A percentile compares a stretch with the other conserved stretches of the same genome.
Conservation (phyloP, 1,140 invertebrate genomes). For the Leptonema lineaticorne region DNA sequence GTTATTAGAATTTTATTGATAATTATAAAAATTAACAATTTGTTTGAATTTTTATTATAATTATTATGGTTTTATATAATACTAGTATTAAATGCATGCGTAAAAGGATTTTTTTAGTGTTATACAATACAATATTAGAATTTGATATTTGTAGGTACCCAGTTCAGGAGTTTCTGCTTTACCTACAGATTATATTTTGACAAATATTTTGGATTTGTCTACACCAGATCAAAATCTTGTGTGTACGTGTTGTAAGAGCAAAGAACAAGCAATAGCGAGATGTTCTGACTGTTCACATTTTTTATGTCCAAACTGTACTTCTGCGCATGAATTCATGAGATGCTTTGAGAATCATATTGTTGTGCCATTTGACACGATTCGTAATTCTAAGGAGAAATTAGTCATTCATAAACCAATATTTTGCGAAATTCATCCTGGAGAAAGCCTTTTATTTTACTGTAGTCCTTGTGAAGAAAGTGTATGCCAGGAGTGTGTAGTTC, state of each 20-base stretch:
- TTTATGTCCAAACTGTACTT: conserved; percentile 89
- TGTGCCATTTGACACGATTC: conserved; percentile 82
- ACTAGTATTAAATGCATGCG: no score
- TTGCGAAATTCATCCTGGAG: conserved; percentile 73
- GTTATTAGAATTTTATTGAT: not conserved
- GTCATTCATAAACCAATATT: conserved; percentile 81
- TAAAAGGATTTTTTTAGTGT: not conserved
- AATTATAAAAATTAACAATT: not conserved
- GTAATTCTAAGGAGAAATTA: conserved; percentile 69
- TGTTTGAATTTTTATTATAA: not conserved
- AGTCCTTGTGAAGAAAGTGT: conserved; percentile 79
- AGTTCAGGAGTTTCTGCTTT: conserved; percentile 72
- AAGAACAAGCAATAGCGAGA: conserved; percentile 85
- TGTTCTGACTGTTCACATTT: conserved; percentile 93
- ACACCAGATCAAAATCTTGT: conserved; percentile 75
- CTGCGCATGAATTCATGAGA: conserved; percentile 91
- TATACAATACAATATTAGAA: not conserved
- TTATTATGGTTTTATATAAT: no score
- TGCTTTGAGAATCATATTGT: conserved; percentile 92
- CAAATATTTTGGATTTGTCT: conserved; percentile 82
- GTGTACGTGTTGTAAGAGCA: conserved; percentile 86
- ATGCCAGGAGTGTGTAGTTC: conserved; percentile 78
- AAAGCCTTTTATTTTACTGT: conserved; percentile 81
- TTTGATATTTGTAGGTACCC: conserved; percentile 55
- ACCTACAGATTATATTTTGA: conserved; percentile 79